Percentiles rank a stretch among this genome's conserved stretches.
Evolutionary conservation across 1,140 invertebrate genomes (phyloP).

Genomic region (Microplitis demolitor): DNA sequence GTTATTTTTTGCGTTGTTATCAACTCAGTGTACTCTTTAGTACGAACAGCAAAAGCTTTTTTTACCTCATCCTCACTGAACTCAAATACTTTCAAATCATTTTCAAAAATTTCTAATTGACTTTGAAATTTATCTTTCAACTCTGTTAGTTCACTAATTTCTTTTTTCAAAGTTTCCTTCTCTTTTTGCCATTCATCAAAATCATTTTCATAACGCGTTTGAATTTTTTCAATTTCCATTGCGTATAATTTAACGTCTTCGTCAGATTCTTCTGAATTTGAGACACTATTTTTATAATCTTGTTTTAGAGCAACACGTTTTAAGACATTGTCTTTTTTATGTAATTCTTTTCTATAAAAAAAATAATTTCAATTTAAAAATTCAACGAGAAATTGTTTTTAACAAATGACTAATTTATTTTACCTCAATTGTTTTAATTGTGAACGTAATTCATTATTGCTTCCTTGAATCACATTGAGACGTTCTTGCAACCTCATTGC

Average conservation of each 20-base stretch:
- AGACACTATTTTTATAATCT: conserved; percentile 22
- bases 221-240: conserved; percentile 41
- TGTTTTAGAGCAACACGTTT: conserved; percentile 27
- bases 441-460: conserved; percentile 64
- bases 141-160: conserved; percentile 37
- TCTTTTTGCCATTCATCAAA: conserved; percentile 41
- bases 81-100: conserved; percentile 36
- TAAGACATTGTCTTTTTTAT: conserved; percentile 40
- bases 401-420: neutral
- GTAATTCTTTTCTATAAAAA: conserved; percentile 41
- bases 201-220: conserved; percentile 36
- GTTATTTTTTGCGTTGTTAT: conserved; percentile 34
- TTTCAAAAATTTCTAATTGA: conserved; percentile 42
- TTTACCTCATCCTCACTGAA: conserved; percentile 39
- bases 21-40: conserved; percentile 37
- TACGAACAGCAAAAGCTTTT: conserved; percentile 36
- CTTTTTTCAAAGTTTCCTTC: conserved; percentile 31
- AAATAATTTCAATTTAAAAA: neutral
- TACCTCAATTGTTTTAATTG: conserved; percentile 61
- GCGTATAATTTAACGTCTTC: conserved; percentile 41
- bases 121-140: conserved; percentile 30
- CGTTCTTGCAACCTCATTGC: conserved; percentile 74
- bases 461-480: conserved; percentile 67
- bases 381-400: neutral
- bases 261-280: conserved; percentile 33